Base-by-base conservation (phyloP, 2,113 vertebrate species). In the Oncorhynchus mykiss region DNA sequence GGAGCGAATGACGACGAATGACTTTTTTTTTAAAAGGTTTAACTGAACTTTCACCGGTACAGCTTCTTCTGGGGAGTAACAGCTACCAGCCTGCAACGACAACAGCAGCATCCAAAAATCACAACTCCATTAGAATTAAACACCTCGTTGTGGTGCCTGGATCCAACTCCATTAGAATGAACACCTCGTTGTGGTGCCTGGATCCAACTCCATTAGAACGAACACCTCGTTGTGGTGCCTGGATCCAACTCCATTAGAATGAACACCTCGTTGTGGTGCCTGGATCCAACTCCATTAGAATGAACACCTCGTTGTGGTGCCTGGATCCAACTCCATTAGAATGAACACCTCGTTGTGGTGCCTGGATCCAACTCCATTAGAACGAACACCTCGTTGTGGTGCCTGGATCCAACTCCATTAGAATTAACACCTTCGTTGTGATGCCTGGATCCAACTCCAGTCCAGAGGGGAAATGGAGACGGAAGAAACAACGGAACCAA, bases 21-120 rank as follows among this genome's bases (percentile, higher is more conserved):
- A 91, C 83, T 89, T 91, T 1, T 5, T 29, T 4, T 29, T 29
- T 0, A n/a, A n/a, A 29, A 29, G 29, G 29, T 29, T 29, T 29
- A 29, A 29, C 29, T 29, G 29, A 29, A 29, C 27, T 27, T 27
- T 27, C 0, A 27, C 3, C 90, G 85, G 89, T 86, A 92, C 89
- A 90, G 88, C 90, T 92, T 88, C 70, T 89, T 86, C 5, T 18
- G 57, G 25, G 22, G 87, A 88, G 91, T 86, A 90, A 91, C 3
- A 87, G 34, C 1, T 7, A 7, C 92, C 91, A 93, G 91, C 90
- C 86, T 78, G 94, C 91, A 92, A 94, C 90, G 94, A 14, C 11
- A 51, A 14, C 49, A 51, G 49, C 98, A 92, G 95, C 93, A 92
- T 93, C 91, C 31, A 34, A 91, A 90, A 93, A 90, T 91, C 91